These are phyloP conservation scores for Pseudomyrmex gracilis DNA, from an alignment of 1,140 invertebrate species.

Conservation along the genomic window DNA sequence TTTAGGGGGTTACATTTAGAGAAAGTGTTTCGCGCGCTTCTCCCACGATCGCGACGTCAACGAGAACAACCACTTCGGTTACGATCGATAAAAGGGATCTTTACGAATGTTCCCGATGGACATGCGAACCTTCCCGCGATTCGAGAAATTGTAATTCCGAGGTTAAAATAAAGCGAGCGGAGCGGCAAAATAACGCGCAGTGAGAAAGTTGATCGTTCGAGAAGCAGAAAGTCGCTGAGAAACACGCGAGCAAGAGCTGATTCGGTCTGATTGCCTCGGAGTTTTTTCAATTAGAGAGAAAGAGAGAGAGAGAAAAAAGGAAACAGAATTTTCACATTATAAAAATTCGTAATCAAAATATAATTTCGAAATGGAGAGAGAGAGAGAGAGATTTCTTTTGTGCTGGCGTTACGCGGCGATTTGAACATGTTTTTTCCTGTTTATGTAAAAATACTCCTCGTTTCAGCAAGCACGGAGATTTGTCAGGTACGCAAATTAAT, in stretches of 20 bases:
- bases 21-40: conserved; percentile 57
- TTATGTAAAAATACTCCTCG: neutral
- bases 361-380: too few species aligned
- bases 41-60: conserved; percentile 54
- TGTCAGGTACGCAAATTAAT: neutral
- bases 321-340: too few species aligned
- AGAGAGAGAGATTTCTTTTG: too few species aligned
- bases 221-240: neutral
- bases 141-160: conserved; percentile 1
- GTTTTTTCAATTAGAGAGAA: too few species aligned
- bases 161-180: neutral
- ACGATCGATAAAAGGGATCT: neutral
- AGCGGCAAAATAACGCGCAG: neutral
- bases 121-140: neutral
- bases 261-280: too few species aligned
- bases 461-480: neutral
- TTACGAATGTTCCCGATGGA: neutral
- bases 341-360: too few species aligned
- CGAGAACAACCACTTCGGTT: neutral
- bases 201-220: neutral
- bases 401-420: too few species aligned
- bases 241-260: too few species aligned
- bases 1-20: conserved; percentile 82
- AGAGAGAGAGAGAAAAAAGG: too few species aligned
- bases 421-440: neutral